Evolutionary conservation across 92 coral and sea anemone species (phyloP).

Genomic region (Phenganax stokvisi): DNA sequence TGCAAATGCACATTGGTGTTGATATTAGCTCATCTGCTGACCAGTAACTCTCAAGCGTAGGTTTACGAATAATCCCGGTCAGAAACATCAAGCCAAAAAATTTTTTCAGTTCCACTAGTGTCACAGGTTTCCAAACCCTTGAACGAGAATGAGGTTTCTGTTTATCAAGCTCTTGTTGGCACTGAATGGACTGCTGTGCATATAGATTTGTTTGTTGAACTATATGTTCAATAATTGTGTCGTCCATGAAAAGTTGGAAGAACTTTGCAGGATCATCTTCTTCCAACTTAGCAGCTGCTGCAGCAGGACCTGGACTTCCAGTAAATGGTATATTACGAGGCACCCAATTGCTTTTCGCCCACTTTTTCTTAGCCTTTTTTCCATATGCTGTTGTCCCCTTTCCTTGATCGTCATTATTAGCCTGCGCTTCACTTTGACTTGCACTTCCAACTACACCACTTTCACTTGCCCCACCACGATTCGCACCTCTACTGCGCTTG

Average conservation of each 20-base stretch:
- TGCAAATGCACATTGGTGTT: neutral
- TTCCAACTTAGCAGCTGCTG: conserved; percentile 5
- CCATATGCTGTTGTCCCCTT: too few relatives aligned
- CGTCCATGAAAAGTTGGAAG: conserved; percentile 19
- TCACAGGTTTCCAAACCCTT: conserved; percentile 20
- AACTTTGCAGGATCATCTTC: conserved; percentile 10
- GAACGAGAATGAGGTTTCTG: neutral
- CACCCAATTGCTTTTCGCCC: too few relatives aligned
- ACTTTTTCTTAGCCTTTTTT: too few relatives aligned
- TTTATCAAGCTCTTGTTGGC: neutral
- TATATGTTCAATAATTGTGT: conserved; percentile 7
- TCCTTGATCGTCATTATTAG: too few relatives aligned
- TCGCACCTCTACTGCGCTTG: too few relatives aligned
- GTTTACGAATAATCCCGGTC: conserved; percentile 18
- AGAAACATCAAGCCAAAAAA: conserved; percentile 33
- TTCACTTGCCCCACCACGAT: too few relatives aligned
- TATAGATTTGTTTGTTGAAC: conserved; percentile 22
- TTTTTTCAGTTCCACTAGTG: neutral
- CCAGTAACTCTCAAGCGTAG: conserved; percentile 22
- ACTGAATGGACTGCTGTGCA: conserved; percentile 28
- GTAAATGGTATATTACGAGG: neutral
- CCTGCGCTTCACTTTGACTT: too few relatives aligned
- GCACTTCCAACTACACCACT: too few relatives aligned
- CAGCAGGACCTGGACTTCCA: conserved; percentile 29
- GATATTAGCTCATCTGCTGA: conserved; percentile 16